phyloP scores from a whole-genome alignment of 2,797 vertebrate species.

The Ctenosaura bakeri region DNA sequence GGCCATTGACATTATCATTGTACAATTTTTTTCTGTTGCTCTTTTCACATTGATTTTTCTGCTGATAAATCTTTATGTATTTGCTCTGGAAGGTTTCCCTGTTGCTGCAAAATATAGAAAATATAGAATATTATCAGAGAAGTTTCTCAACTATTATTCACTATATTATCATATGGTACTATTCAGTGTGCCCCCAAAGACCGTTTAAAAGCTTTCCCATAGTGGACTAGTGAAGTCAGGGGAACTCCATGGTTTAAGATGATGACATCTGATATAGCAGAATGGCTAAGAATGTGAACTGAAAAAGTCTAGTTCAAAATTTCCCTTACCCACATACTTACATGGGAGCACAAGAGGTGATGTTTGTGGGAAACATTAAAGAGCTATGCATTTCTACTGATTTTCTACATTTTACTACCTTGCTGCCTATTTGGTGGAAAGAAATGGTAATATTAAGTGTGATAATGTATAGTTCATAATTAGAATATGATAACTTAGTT shows the following conservation, averaged over 20 bases:
- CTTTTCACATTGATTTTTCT: not conserved
- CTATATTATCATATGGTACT: too few relatives aligned
- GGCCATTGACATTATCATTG: not conserved
- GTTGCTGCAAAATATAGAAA: not conserved
- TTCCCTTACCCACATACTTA: not conserved
- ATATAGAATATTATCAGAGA: not conserved
- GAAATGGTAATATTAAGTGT: too few relatives aligned
- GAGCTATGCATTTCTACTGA: too few relatives aligned
- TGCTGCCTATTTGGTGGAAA: too few relatives aligned
- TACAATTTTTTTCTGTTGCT: not conserved
- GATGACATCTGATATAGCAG: not conserved
- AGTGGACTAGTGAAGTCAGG: not conserved
- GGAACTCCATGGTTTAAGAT: not conserved
- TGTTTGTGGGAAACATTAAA: too few relatives aligned
- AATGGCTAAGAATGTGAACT: not conserved
- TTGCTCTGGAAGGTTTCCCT: not conserved
- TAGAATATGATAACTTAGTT: too few relatives aligned
- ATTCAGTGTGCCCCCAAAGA: not conserved
- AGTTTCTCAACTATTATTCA: too few relatives aligned
- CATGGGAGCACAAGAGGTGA: too few relatives aligned
- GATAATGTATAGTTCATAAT: too few relatives aligned
- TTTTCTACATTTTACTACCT: too few relatives aligned
- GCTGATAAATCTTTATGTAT: not conserved
- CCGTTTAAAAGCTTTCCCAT: not conserved
- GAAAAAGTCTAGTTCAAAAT: not conserved